Conservation (phyloP, 2,113 vertebrate species). For the Megalops atlanticus region DNA sequence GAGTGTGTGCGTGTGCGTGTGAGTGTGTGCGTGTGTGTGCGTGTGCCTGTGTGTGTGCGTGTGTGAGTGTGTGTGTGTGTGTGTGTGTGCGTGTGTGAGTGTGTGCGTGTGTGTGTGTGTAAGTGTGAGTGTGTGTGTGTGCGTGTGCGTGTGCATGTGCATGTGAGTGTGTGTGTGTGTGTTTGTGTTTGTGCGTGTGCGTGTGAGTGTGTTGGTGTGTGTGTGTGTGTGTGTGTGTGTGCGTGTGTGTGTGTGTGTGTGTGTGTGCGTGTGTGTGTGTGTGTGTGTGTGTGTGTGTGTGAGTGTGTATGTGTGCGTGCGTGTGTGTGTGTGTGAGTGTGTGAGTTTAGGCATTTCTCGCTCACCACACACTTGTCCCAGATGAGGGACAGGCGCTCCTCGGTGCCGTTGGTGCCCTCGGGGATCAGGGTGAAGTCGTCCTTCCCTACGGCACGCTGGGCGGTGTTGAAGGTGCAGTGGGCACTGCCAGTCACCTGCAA, state of each 20-base stretch:
- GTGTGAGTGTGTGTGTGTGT: slow-evolving; percentile 11
- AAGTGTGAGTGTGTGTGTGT: background rate
- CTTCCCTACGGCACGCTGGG: slow-evolving; percentile 96
- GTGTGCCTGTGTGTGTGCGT: background rate
- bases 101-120: background rate
- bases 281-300: background rate
- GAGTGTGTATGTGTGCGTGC: background rate
- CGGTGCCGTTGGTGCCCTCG: slow-evolving; percentile 93
- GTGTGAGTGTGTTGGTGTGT: background rate
- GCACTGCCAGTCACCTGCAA: slow-evolving; percentile 96
- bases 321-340: slow-evolving; percentile 23
- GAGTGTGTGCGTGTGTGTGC: background rate
- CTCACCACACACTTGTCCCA: slow-evolving; percentile 98
- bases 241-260: background rate
- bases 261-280: background rate
- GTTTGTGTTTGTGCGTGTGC: slow-evolving; percentile 3
- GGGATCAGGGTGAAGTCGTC: slow-evolving; percentile 97
- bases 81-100: background rate
- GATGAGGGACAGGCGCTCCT: slow-evolving; percentile 96
- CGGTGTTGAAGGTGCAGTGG: slow-evolving; percentile 95
- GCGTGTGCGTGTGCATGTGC: background rate
- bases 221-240: background rate
- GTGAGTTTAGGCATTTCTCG: slow-evolving; percentile 28
- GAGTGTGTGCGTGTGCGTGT: background rate
- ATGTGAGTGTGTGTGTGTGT: slow-evolving; percentile 3